These are phyloP conservation scores for Tupiocoris notatus DNA, from an alignment of 2,888 invertebrate species.

Conservation along the genomic window DNA sequence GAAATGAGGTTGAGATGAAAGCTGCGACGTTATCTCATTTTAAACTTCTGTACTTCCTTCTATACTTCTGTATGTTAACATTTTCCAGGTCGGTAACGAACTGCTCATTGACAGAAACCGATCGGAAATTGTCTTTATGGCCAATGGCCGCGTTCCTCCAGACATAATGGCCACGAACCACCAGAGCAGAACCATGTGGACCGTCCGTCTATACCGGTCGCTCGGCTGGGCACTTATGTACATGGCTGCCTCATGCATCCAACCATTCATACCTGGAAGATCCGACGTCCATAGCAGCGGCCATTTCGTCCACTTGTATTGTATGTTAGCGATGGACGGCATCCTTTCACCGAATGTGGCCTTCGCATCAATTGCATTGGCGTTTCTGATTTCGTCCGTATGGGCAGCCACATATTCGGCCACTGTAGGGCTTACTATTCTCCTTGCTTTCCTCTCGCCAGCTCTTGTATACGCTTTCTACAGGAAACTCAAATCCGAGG, in stretches of 20 bases:
- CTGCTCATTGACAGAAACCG: constrained; percentile 11
- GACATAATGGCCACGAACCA: constrained; percentile 71
- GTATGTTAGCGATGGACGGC: constrained; percentile 41
- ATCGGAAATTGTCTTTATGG: constrained; percentile 23
- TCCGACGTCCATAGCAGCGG: neutral
- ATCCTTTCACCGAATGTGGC: constrained; percentile 40
- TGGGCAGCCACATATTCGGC: constrained; percentile 41
- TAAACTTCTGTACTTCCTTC: no score
- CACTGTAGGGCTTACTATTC: constrained; percentile 39
- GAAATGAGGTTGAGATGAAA: no score
- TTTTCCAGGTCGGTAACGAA: constrained; percentile 3
- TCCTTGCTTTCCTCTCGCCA: constrained; percentile 38
- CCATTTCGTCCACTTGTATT: constrained; percentile 21
- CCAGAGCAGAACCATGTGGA: constrained; percentile 62
- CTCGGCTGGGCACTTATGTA: constrained; percentile 55
- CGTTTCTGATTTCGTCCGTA: constrained; percentile 37
- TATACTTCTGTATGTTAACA: neutral
- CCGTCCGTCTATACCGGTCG: constrained; percentile 59
- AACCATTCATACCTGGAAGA: constrained; percentile 4
- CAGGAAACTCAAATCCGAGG: constrained; percentile 1
- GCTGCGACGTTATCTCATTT: no score
- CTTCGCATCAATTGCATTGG: constrained; percentile 37
- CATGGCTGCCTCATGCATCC: constrained; percentile 50
- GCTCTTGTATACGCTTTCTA: constrained; percentile 19
- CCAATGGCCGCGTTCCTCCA: constrained; percentile 69